These are phyloP conservation scores for Oenanthe oenanthe DNA, from an alignment of 2,113 vertebrate genomes.

Conservation along the genomic window DNA sequence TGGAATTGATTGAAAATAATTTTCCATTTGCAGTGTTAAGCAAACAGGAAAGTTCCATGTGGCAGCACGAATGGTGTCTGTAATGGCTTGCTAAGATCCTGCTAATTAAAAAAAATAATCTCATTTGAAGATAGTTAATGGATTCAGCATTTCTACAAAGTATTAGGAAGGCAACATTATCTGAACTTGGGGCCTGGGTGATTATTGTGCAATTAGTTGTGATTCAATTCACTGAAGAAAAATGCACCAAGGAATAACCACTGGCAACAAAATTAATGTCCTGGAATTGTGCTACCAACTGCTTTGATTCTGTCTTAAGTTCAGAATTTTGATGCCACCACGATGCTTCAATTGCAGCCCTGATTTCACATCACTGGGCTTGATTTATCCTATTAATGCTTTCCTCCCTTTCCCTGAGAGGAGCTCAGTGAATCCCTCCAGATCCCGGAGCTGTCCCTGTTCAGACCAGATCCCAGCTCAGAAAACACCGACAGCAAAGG, in stretches of 20 bases:
- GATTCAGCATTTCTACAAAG: slow-evolving; percentile 70
- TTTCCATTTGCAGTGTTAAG: slow-evolving; percentile 51
- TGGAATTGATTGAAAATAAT: slow-evolving; percentile 57
- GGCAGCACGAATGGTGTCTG: slow-evolving; percentile 47
- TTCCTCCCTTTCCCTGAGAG: background rate
- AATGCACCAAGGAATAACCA: slow-evolving; percentile 69
- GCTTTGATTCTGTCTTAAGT: slow-evolving; percentile 31
- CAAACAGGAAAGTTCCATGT: slow-evolving; percentile 54
- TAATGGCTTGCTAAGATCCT: slow-evolving; percentile 73
- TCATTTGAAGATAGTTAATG: slow-evolving; percentile 76
- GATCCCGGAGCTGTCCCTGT: background rate
- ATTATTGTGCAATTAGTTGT: slow-evolving; percentile 77
- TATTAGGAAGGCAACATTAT: slow-evolving; percentile 67
- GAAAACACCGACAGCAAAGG: background rate
- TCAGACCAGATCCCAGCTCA: background rate
- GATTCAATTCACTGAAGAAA: slow-evolving; percentile 75
- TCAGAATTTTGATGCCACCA: slow-evolving; percentile 25
- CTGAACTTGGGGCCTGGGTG: slow-evolving; percentile 67
- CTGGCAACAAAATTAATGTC: slow-evolving; percentile 56
- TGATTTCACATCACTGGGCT: background rate
- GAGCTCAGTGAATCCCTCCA: background rate
- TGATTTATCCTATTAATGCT: background rate
- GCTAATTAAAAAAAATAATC: slow-evolving; percentile 72
- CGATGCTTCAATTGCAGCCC: background rate
- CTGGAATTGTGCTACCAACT: slow-evolving; percentile 55